Percentiles rank a stretch among this genome's conserved stretches.
Evolutionary conservation across 37 sponge, comb jelly and placozoan species (phyloP).

Genomic region (Tethya wilhelma): DNA sequence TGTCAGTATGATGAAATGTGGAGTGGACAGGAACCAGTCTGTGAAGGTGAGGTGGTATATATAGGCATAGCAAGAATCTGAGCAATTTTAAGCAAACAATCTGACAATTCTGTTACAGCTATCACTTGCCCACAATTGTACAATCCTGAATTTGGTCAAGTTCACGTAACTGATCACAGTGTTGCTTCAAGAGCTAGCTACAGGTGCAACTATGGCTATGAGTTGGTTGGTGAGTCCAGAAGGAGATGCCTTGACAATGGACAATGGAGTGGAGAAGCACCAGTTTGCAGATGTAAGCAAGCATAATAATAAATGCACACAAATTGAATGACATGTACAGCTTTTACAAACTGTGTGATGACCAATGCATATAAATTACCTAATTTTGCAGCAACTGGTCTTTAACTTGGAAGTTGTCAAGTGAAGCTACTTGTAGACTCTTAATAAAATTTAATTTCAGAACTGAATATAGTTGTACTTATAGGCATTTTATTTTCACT

Average conservation of each 20-base stretch:
- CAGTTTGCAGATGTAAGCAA: constrained; percentile 44
- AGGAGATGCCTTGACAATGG: constrained; percentile 49
- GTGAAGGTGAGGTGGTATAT: constrained; percentile 35
- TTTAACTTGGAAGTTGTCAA: too few species aligned
- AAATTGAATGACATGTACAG: too few species aligned
- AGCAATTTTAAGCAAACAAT: not conserved
- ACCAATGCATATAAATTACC: not conserved
- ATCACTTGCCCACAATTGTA: constrained; percentile 33
- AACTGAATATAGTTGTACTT: too few species aligned
- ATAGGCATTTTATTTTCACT: too few species aligned
- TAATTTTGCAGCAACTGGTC: not conserved
- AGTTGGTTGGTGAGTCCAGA: constrained; percentile 18
- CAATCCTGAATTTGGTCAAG: constrained; percentile 14
- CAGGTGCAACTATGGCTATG: constrained; percentile 34
- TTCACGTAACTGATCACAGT: not conserved
- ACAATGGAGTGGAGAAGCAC: constrained; percentile 45
- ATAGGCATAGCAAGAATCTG: not conserved
- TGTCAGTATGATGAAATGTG: constrained; percentile 59
- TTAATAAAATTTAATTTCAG: too few species aligned
- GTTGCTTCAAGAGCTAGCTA: constrained; percentile 35
- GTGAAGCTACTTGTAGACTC: too few species aligned
- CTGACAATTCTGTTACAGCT: constrained; percentile 7
- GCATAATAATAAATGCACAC: not conserved
- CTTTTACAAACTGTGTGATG: not conserved
- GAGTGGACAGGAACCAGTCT: constrained; percentile 42